Percentiles rank a stretch among this genome's conserved stretches.
Conservation (phyloP, 1,140 invertebrate genomes). For the Tachypleus tridentatus region DNA sequence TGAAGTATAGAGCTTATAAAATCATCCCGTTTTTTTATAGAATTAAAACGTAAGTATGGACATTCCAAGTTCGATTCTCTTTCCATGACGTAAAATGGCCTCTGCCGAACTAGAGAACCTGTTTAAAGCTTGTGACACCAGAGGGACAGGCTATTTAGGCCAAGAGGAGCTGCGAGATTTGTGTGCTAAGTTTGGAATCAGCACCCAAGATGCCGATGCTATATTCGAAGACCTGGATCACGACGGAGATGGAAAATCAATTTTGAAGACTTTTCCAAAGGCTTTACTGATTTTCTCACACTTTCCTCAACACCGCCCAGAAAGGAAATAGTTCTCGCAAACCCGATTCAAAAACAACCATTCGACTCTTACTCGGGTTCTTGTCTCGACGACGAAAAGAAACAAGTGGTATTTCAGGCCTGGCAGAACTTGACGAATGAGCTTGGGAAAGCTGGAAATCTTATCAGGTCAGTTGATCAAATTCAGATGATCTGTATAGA, state of each 20-base stretch:
- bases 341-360: not conserved
- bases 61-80: too few relatives aligned
- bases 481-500: too few relatives aligned
- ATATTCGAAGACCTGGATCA: slow-evolving; percentile 45
- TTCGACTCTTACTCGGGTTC: not conserved
- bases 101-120: slow-evolving; percentile 25
- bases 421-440: not conserved
- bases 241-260: slow-evolving; percentile 45
- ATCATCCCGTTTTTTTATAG: too few relatives aligned
- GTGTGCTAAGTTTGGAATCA: slow-evolving; percentile 35
- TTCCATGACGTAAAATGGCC: too few relatives aligned
- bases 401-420: not conserved
- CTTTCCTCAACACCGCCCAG: too few relatives aligned
- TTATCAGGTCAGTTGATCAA: not conserved
- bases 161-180: slow-evolving; percentile 35
- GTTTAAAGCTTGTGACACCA: slow-evolving; percentile 35
- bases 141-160: slow-evolving; percentile 34
- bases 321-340: not conserved
- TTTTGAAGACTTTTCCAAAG: slow-evolving; percentile 43
- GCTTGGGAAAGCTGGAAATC: not conserved
- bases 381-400: not conserved
- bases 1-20: too few relatives aligned
- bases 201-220: slow-evolving; percentile 32
- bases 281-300: slow-evolving; percentile 36
- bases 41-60: too few relatives aligned